phyloP scores from a whole-genome alignment of 2,888 invertebrate genomes.

The Drosophila pseudotalamancana region DNA sequence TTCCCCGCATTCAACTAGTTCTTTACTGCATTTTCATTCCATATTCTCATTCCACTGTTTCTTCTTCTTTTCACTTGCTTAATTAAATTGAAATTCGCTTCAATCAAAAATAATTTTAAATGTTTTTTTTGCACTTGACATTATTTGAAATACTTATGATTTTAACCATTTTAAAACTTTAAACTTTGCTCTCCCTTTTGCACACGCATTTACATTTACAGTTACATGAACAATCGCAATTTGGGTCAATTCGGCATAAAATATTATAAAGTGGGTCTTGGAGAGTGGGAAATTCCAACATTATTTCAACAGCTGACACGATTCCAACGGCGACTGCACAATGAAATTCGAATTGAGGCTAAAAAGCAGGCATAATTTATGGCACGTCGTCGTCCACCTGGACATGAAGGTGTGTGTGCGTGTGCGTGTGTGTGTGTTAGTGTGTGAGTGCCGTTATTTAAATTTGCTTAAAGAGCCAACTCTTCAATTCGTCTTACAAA shows the following conservation, averaged over 20 bases:
- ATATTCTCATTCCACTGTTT: too few species aligned
- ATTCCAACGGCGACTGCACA: constrained; percentile 56
- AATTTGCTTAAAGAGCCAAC: constrained; percentile 66
- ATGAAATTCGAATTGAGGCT: constrained; percentile 68
- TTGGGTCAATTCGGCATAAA: constrained; percentile 61
- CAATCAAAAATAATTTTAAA: not conserved
- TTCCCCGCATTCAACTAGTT: too few species aligned
- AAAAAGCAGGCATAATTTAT: constrained; percentile 77
- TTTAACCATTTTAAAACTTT: constrained; percentile 4
- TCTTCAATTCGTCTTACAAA: constrained; percentile 49
- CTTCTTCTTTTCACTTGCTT: too few species aligned
- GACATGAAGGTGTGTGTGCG: constrained; percentile 11
- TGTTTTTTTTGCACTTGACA: constrained; percentile 3
- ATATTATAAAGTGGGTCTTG: constrained; percentile 33
- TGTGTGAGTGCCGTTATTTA: constrained; percentile 59
- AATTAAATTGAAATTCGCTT: too few species aligned
- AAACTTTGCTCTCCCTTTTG: constrained; percentile 21
- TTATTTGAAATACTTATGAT: not conserved
- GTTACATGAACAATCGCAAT: constrained; percentile 31
- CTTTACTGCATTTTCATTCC: too few species aligned
- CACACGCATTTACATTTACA: too few species aligned
- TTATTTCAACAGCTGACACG: constrained; percentile 51
- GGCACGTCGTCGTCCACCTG: constrained; percentile 63
- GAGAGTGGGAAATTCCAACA: constrained; percentile 3
- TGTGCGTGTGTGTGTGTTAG: not conserved